Evolutionary conservation across 2,888 invertebrate species (phyloP), one percentile per base, ranked within the genome.

Genomic region (Frankliniella intonsa): DNA sequence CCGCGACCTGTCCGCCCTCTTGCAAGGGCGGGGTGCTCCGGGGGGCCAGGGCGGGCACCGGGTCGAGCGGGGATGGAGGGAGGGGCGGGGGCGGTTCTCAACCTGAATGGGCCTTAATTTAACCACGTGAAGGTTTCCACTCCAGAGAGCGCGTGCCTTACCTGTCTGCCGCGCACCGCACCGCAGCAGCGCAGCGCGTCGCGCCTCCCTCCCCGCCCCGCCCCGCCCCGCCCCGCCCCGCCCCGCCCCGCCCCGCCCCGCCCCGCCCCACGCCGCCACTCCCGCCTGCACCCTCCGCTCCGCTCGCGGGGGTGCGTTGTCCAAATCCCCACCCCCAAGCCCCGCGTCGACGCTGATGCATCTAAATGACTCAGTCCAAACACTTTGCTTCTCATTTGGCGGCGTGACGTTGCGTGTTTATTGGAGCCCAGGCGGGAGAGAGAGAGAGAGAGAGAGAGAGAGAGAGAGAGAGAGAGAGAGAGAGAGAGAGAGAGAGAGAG

Each of bases 61-160:
- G 38, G 38, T 38, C 38, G 38, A 5, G 38, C 38, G 17, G 55
- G 17, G 5, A 55, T 2, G 17, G 17, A 5, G 55, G 17, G 62
- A 0, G 62, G 62, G 62, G 62, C 17, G 62, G 17, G 3, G 62
- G 62, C n/a, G 69, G 69, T 25, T 76, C 69, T 76, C 22, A 10
- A 25, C 22, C 69, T 76, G 69, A 76, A 76, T 76, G 25, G 69
- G 22, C 25, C 69, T 76, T 76, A 76, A 76, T 76, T 76, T 76
- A 22, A 22, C 69, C 69, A 22, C 69, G 69, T 76, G 69, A 25
- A 76, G 69, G 69, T 76, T 76, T 76, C 69, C 69, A 76, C 69
- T 25, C 69, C 22, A 76, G 69, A 12, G 69, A 25, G 25, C 69
- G 69, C 69, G 69, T 76, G 25, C 69, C 69, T 76, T 10, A 76